phyloP scores from a whole-genome alignment of 2,797 vertebrate species.

The Petrocephalus sullivani region DNA sequence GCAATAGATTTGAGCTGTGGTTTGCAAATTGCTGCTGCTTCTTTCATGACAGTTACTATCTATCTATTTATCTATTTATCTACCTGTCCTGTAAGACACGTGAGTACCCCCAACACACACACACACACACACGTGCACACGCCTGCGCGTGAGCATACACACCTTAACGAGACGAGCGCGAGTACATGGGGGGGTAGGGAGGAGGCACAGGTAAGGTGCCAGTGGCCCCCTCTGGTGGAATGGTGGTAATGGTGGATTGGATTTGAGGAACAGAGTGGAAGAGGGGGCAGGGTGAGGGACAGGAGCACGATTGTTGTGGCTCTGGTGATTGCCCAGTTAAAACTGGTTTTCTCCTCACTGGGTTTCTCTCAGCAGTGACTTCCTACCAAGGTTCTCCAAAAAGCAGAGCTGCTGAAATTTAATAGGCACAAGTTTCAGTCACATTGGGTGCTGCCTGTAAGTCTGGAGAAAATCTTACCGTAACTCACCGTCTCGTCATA shows the following conservation, averaged over 20 bases:
- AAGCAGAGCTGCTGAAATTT: neutral
- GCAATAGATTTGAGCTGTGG: slow-evolving; percentile 21
- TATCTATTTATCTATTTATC: neutral
- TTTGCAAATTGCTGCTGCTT: slow-evolving; percentile 25
- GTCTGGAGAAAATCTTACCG: slow-evolving; percentile 10
- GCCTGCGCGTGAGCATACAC: neutral
- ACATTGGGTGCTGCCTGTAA: neutral
- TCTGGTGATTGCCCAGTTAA: slow-evolving; percentile 15
- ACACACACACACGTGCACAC: neutral
- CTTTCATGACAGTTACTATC: neutral
- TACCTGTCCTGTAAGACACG: neutral
- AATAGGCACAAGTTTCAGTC: neutral
- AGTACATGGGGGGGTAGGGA: neutral
- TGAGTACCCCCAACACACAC: neutral
- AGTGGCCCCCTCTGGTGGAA: slow-evolving; percentile 4
- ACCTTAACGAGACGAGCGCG: slow-evolving; percentile 11
- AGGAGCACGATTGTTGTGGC: slow-evolving; percentile 3
- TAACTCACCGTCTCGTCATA: neutral
- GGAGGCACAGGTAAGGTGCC: slow-evolving; percentile 17
- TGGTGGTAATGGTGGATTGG: slow-evolving; percentile 4
- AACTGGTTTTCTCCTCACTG: slow-evolving; percentile 10
- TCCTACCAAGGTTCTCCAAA: neutral
- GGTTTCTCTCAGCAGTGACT: neutral
- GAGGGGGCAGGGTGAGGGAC: slow-evolving; percentile 1
- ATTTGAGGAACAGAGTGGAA: neutral